A percentile compares a stretch with the other conserved stretches of the same genome.
phyloP scores from a whole-genome alignment of 2,888 invertebrate genomes.

The Ichneumoninae sp. region DNA sequence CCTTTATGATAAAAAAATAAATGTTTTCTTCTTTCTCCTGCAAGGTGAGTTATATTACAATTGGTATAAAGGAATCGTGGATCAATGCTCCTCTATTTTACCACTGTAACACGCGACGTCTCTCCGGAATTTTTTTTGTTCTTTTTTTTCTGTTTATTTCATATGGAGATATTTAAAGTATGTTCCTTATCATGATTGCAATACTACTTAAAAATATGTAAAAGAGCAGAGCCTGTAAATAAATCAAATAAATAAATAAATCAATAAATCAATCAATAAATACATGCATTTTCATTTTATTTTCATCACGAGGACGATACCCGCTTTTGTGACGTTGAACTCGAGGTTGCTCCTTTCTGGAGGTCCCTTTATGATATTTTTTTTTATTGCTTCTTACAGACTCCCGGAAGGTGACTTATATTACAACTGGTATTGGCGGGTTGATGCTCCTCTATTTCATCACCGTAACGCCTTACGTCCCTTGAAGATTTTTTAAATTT shows the following conservation, averaged over 20 bases:
- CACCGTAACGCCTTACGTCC: constrained; percentile 56
- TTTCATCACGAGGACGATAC: no score
- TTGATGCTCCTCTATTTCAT: constrained; percentile 78
- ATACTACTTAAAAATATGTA: no score
- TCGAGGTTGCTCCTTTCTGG: background rate
- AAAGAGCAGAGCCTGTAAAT: no score
- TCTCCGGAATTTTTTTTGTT: no score
- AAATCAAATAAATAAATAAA: no score
- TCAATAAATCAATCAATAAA: no score
- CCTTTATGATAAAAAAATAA: no score
- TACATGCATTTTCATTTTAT: no score
- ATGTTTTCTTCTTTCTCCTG: constrained; percentile 7
- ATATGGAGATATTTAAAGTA: no score
- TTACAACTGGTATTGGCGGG: constrained; percentile 24
- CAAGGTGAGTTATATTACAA: constrained; percentile 59
- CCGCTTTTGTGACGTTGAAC: background rate
- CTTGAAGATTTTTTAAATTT: background rate
- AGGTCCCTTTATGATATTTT: constrained; percentile 40
- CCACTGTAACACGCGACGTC: constrained; percentile 63
- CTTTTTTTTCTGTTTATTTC: no score
- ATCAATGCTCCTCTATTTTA: constrained; percentile 77
- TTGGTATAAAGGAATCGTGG: no score
- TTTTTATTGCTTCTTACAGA: constrained; percentile 7
- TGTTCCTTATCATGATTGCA: no score
- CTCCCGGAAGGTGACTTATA: constrained; percentile 56